Evolutionary conservation across 2,888 invertebrate genomes (phyloP).

Genomic region (Tuta absoluta): DNA sequence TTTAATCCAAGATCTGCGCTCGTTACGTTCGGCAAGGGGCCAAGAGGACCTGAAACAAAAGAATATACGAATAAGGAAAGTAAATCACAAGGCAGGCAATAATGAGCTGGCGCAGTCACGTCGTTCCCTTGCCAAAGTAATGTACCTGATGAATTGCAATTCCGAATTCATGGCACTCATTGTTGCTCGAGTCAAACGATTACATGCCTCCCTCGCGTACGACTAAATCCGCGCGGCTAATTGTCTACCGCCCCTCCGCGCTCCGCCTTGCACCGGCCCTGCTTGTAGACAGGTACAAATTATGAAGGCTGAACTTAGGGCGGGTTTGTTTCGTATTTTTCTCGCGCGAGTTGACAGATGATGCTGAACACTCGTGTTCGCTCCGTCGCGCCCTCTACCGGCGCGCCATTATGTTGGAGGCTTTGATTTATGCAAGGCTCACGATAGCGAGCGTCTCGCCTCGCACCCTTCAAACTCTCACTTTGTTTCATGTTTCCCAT

Average conservation of each 20-base stretch:
- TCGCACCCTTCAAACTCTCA: conserved; percentile 27
- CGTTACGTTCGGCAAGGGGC: conserved; percentile 66
- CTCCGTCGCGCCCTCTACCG: conserved; percentile 13
- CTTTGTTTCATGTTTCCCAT: conserved; percentile 39
- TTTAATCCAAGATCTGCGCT: conserved; percentile 60
- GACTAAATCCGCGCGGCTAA: conserved; percentile 1
- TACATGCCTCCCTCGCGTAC: conserved; percentile 29
- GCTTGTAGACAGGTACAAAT: conserved; percentile 24
- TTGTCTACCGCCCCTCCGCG: not conserved
- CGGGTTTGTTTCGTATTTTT: not conserved
- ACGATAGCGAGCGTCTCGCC: conserved; percentile 36
- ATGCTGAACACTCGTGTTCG: not conserved
- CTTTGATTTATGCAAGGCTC: conserved; percentile 49
- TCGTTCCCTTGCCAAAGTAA: conserved; percentile 5
- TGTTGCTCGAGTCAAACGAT: conserved; percentile 19
- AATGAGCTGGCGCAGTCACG: conserved; percentile 8
- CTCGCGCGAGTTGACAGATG: conserved; percentile 28
- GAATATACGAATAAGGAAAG: conserved; percentile 23
- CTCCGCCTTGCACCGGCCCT: conserved; percentile 11
- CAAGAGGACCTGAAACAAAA: conserved; percentile 65
- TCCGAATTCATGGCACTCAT: conserved; percentile 1
- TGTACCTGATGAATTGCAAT: conserved; percentile 4
- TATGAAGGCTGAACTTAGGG: not conserved
- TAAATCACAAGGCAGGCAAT: not conserved
- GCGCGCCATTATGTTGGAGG: conserved; percentile 39